Base-by-base conservation (phyloP, 2,888 invertebrate species). In the Hirtodrosophila alboralis region DNA sequence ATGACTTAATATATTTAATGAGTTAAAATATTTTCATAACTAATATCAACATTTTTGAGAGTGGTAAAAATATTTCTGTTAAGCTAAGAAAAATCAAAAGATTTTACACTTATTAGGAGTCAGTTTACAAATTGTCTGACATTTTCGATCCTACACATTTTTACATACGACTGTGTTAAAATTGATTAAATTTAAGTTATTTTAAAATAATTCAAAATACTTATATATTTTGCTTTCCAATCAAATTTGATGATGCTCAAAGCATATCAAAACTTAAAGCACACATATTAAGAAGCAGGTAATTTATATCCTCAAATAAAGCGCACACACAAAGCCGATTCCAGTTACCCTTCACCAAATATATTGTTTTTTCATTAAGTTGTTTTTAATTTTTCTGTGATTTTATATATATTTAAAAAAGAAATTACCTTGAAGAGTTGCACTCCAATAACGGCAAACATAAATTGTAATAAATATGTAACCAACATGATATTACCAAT, bases 401-500 rank as follows among this genome's bases (percentile, higher is more conserved):
- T 63, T 44, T 38, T 51, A 69, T 59, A 64, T 64, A 67, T 73
- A 84, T 73, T 56, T n/a, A n/a, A n/a, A 70, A 73, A 65, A 64
- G 63, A 78, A 79, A 86, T 90, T 90, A 90, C 90, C 90, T 99
- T 99, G 94, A 99, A 99, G 88, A 99, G 95, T 93, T 99, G 99
- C 92, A 99, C 99, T 93, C 99, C 99, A 92, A 99, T 99, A 92
- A 98, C 98, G 93, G 99, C 98, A 92, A 99, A 99, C 98, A 99
- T 99, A 94, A 99, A 99, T 95, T 98, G 97, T 92, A 99, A 96
- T 92, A 99, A 96, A 94, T 98, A 98, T 91, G 99, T 99, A 93
- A 99, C 99, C 95, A 99, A 94, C 96, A 99, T 98, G 92, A 99
- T 99, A 95, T 99, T 99, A 92, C 98, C 98, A 93, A 98, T 98